Conservation (phyloP, 2,797 vertebrate genomes). For the Falco biarmicus region DNA sequence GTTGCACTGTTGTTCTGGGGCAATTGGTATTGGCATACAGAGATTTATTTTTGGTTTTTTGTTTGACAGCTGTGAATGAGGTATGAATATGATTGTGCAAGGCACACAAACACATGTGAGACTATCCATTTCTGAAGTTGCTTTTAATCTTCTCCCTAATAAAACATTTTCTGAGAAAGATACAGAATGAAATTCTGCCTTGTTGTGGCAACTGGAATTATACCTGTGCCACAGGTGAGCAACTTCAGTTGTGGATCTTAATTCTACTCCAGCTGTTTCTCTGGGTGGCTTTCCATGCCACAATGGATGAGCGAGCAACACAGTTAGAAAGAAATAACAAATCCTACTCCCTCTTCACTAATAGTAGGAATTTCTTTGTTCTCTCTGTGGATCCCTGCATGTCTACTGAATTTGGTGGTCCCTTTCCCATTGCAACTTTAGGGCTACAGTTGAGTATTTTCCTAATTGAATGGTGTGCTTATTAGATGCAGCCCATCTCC, state of each 20-base stretch:
- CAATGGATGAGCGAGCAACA: accelerated
- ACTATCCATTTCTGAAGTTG: background rate
- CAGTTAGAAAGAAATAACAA: background rate
- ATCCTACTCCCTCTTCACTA: background rate
- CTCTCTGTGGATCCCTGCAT: background rate
- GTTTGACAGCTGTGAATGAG: background rate
- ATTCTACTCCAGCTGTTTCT: background rate
- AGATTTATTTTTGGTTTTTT: background rate
- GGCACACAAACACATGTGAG: background rate
- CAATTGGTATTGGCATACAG: background rate
- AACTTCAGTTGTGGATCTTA: background rate
- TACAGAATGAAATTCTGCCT: background rate
- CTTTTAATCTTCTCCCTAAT: background rate
- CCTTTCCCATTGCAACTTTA: background rate
- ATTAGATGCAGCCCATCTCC: background rate
- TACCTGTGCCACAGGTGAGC: background rate
- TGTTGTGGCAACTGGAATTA: background rate
- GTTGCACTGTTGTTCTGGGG: background rate
- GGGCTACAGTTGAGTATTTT: background rate
- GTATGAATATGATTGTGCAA: background rate
- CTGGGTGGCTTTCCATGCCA: background rate
- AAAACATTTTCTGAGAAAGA: background rate
- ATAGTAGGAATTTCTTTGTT: background rate
- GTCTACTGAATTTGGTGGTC: background rate
- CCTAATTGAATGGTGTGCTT: background rate